Conservation (phyloP, 2,113 vertebrate genomes). For the Morone saxatilis region DNA sequence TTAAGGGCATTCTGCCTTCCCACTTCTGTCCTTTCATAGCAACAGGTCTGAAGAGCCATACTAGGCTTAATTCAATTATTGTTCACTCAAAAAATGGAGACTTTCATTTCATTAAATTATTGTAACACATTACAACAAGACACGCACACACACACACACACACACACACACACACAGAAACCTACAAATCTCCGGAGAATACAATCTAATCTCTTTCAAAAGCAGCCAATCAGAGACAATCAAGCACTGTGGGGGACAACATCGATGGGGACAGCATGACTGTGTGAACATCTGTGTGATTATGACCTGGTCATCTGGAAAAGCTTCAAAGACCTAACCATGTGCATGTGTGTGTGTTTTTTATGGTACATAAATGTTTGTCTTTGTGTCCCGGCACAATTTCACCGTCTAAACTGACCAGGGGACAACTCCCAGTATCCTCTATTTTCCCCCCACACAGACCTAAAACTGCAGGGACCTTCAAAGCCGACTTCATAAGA, state of each 20-base stretch:
- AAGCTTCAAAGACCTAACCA: slow-evolving; percentile 48
- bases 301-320: slow-evolving; percentile 66
- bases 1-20: slow-evolving; percentile 69
- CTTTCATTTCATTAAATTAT: slow-evolving; percentile 59
- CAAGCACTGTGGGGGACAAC: slow-evolving; percentile 41
- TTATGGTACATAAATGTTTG: slow-evolving; percentile 22
- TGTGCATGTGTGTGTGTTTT: slow-evolving; percentile 24
- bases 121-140: slow-evolving; percentile 40
- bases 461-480: slow-evolving; percentile 52
- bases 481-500: slow-evolving; percentile 75
- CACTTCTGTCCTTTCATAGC: slow-evolving; percentile 65
- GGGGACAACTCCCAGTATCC: slow-evolving; percentile 56
- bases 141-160: no score
- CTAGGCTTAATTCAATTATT: slow-evolving; percentile 68
- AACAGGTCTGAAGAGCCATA: slow-evolving; percentile 63
- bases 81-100: slow-evolving; percentile 38
- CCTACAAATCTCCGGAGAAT: slow-evolving; percentile 47
- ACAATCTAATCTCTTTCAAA: slow-evolving; percentile 62
- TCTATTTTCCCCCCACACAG: slow-evolving; percentile 23
- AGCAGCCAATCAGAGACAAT: slow-evolving; percentile 65
- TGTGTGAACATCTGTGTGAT: slow-evolving; percentile 75
- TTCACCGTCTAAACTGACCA: slow-evolving; percentile 54
- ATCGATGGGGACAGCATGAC: slow-evolving; percentile 26
- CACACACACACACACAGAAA: no score
- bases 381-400: slow-evolving; percentile 35